Percentiles rank a stretch among this genome's conserved stretches.
phyloP scores from a whole-genome alignment of 2,797 vertebrate species.

The Sphenodon punctatus region DNA sequence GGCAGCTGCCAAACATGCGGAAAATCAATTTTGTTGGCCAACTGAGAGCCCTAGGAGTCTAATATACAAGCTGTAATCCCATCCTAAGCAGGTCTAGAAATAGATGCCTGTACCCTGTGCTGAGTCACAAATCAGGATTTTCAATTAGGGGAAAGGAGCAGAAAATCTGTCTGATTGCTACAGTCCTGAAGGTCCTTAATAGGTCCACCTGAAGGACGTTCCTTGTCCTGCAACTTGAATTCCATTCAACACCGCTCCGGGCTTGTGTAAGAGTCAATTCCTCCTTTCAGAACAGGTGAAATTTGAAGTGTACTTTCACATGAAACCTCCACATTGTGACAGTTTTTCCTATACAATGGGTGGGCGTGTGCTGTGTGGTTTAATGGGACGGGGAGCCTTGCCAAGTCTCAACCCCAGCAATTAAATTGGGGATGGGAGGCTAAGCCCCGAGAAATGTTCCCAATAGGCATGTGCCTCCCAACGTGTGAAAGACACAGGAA shows the following conservation, averaged over 20 bases:
- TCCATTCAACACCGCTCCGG: neutral
- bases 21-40: conserved; percentile 64
- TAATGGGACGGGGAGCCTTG: too few species aligned
- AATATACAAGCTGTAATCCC: conserved; percentile 26
- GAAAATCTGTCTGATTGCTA: neutral
- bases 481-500: too few species aligned
- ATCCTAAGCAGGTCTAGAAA: conserved; percentile 34
- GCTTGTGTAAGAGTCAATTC: neutral
- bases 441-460: too few species aligned
- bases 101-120: conserved; percentile 23
- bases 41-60: conserved; percentile 35
- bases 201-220: neutral
- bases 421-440: too few species aligned
- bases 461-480: too few species aligned
- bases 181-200: neutral
- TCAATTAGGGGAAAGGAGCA: conserved; percentile 30
- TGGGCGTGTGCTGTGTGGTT: too few species aligned
- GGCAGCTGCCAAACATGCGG: conserved; percentile 35
- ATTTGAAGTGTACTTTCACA: too few species aligned
- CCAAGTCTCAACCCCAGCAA: too few species aligned
- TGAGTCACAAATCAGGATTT: conserved; percentile 42
- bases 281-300: neutral
- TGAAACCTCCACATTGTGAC: too few species aligned
- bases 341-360: too few species aligned
- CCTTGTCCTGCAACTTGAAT: rapidly evolving